A percentile compares a stretch with the other conserved stretches of the same genome.
Evolutionary conservation across 2,797 vertebrate species (phyloP).

Genomic region (Melanotaenia trifasciata): DNA sequence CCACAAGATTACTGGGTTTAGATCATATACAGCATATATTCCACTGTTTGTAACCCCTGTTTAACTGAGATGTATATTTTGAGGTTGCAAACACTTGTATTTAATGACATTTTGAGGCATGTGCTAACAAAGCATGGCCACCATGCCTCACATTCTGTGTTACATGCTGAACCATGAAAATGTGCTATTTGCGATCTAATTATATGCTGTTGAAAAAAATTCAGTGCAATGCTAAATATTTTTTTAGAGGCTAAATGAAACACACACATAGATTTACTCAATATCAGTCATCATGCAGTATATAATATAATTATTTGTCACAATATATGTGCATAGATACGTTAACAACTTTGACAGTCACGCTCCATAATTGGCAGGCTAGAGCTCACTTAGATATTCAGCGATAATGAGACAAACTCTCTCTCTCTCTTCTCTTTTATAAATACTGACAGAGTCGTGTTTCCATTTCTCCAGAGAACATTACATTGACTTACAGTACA

Average conservation of each 20-base stretch:
- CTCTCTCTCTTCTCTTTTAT: conserved; percentile 14
- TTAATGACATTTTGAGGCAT: conserved; percentile 42
- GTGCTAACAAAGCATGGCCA: conserved; percentile 16
- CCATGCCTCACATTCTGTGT: conserved; percentile 18
- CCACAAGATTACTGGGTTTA: conserved; percentile 51
- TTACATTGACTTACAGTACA: neutral
- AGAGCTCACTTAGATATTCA: conserved; percentile 70
- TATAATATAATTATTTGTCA: conserved; percentile 56
- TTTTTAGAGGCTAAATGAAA: conserved; percentile 43
- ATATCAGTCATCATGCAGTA: conserved; percentile 28
- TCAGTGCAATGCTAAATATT: conserved; percentile 26
- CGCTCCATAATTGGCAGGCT: conserved; percentile 74
- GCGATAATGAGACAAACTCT: conserved; percentile 70
- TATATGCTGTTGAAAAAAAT: conserved; percentile 26
- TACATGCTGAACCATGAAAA: conserved; percentile 31
- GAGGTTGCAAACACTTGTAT: conserved; percentile 21
- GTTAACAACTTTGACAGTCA: conserved; percentile 75
- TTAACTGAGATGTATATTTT: conserved; percentile 31
- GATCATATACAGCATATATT: conserved; percentile 44
- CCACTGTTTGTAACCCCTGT: conserved; percentile 27
- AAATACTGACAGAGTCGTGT: conserved; percentile 8
- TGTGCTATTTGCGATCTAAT: conserved; percentile 15
- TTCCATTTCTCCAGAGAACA: conserved; percentile 23
- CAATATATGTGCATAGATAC: conserved; percentile 61
- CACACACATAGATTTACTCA: conserved; percentile 29